Percentiles rank a stretch among this genome's conserved stretches.
Evolutionary conservation across 2,888 invertebrate genomes (phyloP).

Genomic region (Parnassius orleans): DNA sequence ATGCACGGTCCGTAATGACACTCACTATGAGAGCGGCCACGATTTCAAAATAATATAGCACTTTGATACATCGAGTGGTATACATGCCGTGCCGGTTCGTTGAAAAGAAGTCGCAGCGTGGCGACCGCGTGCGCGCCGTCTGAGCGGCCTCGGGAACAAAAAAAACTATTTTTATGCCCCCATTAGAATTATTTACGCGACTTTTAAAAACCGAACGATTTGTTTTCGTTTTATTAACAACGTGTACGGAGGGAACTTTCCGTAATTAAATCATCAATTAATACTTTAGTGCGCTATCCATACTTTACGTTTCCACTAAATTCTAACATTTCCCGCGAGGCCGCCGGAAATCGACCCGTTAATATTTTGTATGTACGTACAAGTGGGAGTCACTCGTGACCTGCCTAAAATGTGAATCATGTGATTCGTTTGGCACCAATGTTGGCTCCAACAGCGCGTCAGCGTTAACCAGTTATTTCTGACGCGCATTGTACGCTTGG

Average conservation of each 20-base stretch:
- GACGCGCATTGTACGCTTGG: conserved; percentile 56
- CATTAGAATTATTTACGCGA: conserved; percentile 34
- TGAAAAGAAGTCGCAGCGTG: background rate
- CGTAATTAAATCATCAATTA: background rate
- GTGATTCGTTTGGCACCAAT: conserved; percentile 73
- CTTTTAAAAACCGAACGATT: background rate
- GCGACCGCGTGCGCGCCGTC: background rate
- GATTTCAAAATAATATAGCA: background rate
- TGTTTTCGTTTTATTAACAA: background rate
- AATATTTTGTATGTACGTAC: conserved; percentile 18
- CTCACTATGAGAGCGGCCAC: background rate
- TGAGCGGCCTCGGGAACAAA: conserved; percentile 1
- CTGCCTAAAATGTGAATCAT: conserved; percentile 70
- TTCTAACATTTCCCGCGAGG: conserved; percentile 7
- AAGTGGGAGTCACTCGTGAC: conserved; percentile 67
- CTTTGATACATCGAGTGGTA: background rate
- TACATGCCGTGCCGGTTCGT: background rate
- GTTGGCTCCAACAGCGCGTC: conserved; percentile 59
- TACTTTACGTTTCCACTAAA: background rate
- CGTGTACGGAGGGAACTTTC: background rate
- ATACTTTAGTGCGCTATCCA: background rate
- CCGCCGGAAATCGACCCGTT: conserved; percentile 22
- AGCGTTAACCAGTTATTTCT: conserved; percentile 64
- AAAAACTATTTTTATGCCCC: conserved; percentile 35
- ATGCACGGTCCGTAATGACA: conserved; percentile 13